Conservation (phyloP, 2,797 vertebrate species). For the Cottoperca gobio region DNA sequence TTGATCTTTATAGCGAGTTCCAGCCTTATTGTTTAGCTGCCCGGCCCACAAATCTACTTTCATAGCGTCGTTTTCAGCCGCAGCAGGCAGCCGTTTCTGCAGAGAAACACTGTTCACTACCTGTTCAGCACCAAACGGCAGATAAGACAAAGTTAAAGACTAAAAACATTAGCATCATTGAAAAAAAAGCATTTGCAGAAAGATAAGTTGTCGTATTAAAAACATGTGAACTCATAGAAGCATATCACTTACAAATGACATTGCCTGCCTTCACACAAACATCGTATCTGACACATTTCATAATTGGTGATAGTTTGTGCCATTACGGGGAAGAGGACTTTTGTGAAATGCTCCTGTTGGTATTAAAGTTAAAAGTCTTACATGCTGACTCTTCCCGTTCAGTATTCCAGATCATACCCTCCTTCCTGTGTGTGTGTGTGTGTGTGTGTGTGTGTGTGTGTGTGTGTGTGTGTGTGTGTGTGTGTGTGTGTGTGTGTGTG, state of each 20-base stretch:
- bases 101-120: too few species aligned
- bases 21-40: background rate
- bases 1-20: background rate
- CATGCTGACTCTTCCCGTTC: background rate
- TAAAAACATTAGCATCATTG: too few species aligned
- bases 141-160: background rate
- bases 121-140: background rate
- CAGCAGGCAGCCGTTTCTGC: background rate
- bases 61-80: background rate
- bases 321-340: background rate
- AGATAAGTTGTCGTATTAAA: background rate
- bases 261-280: background rate
- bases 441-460: background rate
- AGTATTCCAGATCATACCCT: conserved; percentile 23
- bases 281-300: background rate
- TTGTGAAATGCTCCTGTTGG: conserved; percentile 7
- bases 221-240: background rate
- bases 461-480: background rate
- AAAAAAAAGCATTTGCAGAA: too few species aligned
- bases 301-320: background rate
- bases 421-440: background rate
- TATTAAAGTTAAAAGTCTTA: background rate
- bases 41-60: background rate
- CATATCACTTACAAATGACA: background rate
- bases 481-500: background rate